phyloP scores from a whole-genome alignment of 2,113 vertebrate genomes.

The Cichladusa arquata region DNA sequence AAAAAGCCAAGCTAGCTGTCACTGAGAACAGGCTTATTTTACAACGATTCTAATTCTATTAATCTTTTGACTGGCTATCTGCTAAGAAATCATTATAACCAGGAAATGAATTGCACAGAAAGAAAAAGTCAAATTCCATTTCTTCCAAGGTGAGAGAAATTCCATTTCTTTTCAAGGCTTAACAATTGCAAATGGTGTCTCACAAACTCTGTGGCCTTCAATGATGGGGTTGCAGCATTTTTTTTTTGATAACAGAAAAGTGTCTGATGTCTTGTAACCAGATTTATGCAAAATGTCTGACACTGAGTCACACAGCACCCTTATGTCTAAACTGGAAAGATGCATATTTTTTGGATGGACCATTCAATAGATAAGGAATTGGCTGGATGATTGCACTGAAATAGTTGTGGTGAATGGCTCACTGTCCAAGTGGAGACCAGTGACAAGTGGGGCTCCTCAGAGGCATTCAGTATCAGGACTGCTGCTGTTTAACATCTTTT shows the following conservation, averaged over 20 bases:
- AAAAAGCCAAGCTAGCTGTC: slow-evolving; percentile 3
- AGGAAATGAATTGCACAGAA: background rate
- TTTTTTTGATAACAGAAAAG: background rate
- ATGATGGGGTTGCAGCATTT: background rate
- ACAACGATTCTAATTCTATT: slow-evolving; percentile 41
- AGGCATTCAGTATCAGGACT: background rate
- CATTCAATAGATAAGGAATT: background rate
- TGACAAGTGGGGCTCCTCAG: background rate
- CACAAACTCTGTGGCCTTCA: background rate
- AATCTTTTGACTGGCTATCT: slow-evolving; percentile 38
- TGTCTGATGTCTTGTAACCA: background rate
- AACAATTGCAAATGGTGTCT: background rate
- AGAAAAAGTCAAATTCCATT: slow-evolving; percentile 6
- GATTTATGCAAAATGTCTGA: background rate
- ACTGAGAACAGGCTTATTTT: slow-evolving; percentile 21
- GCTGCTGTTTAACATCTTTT: background rate
- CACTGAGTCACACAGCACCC: background rate
- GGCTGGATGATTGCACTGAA: background rate
- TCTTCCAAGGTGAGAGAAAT: background rate
- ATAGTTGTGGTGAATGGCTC: background rate
- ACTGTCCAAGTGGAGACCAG: background rate
- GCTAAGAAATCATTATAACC: slow-evolving; percentile 1
- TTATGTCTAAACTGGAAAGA: background rate
- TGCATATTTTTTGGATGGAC: background rate
- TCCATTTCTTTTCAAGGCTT: background rate